Base-by-base conservation (phyloP, 2,113 vertebrate genomes). In the Propithecus coquereli region DNA sequence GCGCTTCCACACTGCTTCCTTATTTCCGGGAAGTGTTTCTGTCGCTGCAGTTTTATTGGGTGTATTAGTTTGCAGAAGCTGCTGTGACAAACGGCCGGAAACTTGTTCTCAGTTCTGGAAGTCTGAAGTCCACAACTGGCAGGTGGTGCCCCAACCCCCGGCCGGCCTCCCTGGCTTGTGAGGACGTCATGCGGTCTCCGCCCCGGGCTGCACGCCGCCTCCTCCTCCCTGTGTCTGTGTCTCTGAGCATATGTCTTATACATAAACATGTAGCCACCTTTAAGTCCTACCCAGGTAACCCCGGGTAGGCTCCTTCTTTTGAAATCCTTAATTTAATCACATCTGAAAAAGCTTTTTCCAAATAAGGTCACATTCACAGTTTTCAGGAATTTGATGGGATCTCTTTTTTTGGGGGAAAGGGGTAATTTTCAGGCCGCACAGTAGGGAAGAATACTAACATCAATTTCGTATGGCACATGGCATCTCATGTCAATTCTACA, bases 101-200 rank as follows among this genome's bases (percentile, higher is more conserved):
- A 37, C 1, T 9, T 43, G 5, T 34, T 14, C 37, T 84, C 87
- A 12, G 12, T 74, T 84, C 43, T 59, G 2, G 34, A 70, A 2
- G 6, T 66, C 6, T 8, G 50, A 95, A 70, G 20, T 81, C 45
- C 30, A 22, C 89, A 65, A 20, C 9, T 14, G 50, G 50, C 16
- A 52, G n/a, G 20, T 20, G 34, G 6, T 6, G 14, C 17, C 70
- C 27, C 22, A 2, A 22, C 52, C 52, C 5, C 16, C 16, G 17
- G 12, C 5, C 45, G 0, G 4, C 23, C 52, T 40, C 37, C 50
- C 20, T 54, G 23, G 17, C 1, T 10, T 50, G 71, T 61, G n/a
- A 74, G 0, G 4, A 1, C 5, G 18, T 23, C n/a, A 2, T n/a
- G 32, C 13, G 6, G 3, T n/a, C 37, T 45, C 59, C 37, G 27